Percentiles rank a stretch among this genome's conserved stretches.
Evolutionary conservation across 2,888 invertebrate species (phyloP).

Genomic region (Trissonchulus sp.): DNA sequence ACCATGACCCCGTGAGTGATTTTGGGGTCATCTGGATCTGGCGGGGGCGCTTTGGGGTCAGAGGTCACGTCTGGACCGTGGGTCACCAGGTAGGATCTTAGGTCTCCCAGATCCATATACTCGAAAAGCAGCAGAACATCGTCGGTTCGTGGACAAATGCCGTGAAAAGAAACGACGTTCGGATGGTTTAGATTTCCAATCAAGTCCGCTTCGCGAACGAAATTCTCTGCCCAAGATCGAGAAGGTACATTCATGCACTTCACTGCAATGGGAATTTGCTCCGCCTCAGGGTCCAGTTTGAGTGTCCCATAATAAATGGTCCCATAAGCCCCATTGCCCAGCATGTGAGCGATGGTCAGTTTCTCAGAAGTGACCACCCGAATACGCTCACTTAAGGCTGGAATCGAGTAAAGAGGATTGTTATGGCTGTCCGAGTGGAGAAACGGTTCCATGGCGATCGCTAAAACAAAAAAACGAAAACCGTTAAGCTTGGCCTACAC

Average conservation of each 20-base stretch:
- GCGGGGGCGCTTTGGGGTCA: constrained; percentile 70
- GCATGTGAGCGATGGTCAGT: neutral
- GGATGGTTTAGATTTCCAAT: constrained; percentile 89
- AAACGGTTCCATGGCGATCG: no score
- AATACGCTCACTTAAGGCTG: neutral
- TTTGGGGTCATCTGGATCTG: constrained; percentile 64
- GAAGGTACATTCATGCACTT: neutral
- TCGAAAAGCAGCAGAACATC: constrained; percentile 94
- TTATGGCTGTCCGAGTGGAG: neutral
- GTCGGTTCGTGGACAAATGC: constrained; percentile 78
- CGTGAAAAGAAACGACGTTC: constrained; percentile 88
- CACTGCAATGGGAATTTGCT: neutral
- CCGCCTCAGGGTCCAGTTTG: neutral
- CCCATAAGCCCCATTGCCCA: neutral
- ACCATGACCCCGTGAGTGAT: constrained; percentile 70
- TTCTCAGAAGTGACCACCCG: neutral
- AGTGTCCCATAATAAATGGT: neutral
- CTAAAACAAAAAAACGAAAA: no score
- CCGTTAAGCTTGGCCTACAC: no score
- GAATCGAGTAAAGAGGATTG: neutral
- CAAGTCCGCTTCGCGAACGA: constrained; percentile 83
- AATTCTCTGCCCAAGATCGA: constrained; percentile 61
- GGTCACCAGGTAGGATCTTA: constrained; percentile 73
- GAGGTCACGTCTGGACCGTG: constrained; percentile 63
- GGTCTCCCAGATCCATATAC: constrained; percentile 91